Evolutionary conservation across 2,888 invertebrate species (phyloP), one percentile per base, ranked within the genome.

Genomic region (Embidobia sp.): DNA sequence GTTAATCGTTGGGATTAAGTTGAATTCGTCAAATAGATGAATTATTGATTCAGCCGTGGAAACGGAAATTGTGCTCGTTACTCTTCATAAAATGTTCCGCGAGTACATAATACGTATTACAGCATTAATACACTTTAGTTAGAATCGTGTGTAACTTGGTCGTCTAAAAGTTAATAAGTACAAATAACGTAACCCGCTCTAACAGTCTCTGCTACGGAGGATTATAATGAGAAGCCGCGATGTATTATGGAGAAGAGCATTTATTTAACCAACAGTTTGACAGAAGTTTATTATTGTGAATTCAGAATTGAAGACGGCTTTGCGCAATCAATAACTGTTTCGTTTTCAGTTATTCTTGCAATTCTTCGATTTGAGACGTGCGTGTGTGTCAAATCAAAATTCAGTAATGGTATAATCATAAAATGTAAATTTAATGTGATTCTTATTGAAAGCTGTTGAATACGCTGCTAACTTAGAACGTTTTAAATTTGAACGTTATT

Each of bases 131-230:
- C 27, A 57, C 42, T 42, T 42, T 42, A 42, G 29, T 57, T 57
- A 3, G 33, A 44, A 22, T 46, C 11, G 22, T 46, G 46, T 46
- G 33, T 46, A 59, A 44, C 44, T 59, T 46, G 15, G 19, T 59
- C 8, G 44, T 29, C 22, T 19, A 27, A 22, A 59, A 46, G 46
- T 59, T 59, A 59, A 59, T 44, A 59, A 46, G 35, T 48, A 61
- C 42, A 46, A 61, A 61, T 61, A 61, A 35, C 26, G 16, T 61
- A 46, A 26, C n/a, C n/a, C 8, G 59, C 33, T 59, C n/a, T 8
- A 46, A 59, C 46, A 33, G 29, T 61, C 26, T 46, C 42, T 3
- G 10, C 11, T 22, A 13, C 33, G 3, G 22, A 35, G 35, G 26
- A 61, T 46, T 61, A 59, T 22, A 22, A 44, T 33, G 33, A 18